Conservation (phyloP, 2,797 vertebrate species). For the Mastacembelus armatus region DNA sequence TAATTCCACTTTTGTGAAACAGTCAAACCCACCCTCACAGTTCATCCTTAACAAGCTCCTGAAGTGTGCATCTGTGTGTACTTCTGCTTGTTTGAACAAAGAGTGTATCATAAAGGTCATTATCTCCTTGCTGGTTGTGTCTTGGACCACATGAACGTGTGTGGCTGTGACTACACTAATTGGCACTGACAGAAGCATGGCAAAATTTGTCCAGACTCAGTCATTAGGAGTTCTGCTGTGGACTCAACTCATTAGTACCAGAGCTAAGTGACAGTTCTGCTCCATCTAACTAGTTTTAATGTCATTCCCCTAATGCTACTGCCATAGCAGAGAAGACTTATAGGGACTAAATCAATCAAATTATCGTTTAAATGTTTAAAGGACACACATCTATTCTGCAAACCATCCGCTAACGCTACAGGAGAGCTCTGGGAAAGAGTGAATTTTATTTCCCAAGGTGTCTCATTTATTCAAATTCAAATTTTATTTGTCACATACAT, state of each 20-base stretch:
- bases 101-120: conserved; percentile 52
- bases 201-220: conserved; percentile 54
- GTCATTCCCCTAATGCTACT: conserved; percentile 21
- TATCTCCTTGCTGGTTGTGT: conserved; percentile 82
- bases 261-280: conserved; percentile 41
- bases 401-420: conserved; percentile 9
- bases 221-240: conserved; percentile 58
- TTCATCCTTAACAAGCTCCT: conserved; percentile 57
- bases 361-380: conserved; percentile 33
- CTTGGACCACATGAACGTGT: conserved; percentile 17
- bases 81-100: conserved; percentile 42
- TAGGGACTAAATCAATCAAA: conserved; percentile 49
- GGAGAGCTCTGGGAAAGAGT: neutral
- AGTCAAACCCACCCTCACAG: neutral
- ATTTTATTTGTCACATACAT: no score
- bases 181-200: conserved; percentile 55
- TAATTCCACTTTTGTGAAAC: conserved; percentile 26
- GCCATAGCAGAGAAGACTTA: conserved; percentile 28
- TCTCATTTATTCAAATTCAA: neutral
- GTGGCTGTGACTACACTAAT: conserved; percentile 50
- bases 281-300: conserved; percentile 50
- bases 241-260: conserved; percentile 45
- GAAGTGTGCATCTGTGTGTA: conserved; percentile 31
- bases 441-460: neutral
- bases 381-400: conserved; percentile 7